Evolutionary conservation across 1,140 invertebrate genomes (phyloP).

Genomic region (Drosophila ercepeae): DNA sequence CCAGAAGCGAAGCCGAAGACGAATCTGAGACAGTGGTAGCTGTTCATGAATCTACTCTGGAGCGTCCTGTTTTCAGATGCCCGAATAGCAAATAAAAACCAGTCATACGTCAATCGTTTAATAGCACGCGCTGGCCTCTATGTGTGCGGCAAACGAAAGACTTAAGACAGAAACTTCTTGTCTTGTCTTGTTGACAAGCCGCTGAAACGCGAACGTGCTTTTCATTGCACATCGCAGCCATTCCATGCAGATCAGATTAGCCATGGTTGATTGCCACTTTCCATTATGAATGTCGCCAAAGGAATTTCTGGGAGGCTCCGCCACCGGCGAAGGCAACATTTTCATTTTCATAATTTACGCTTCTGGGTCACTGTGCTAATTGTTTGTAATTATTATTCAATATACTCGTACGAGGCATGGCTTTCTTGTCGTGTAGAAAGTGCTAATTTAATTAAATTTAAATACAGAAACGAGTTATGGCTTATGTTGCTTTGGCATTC

Average conservation of each 20-base stretch:
- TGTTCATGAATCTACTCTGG: neutral
- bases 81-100: conserved; percentile 46
- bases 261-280: conserved; percentile 41
- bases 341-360: conserved; percentile 56
- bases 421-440: conserved; percentile 57
- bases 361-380: conserved; percentile 76
- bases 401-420: conserved; percentile 52
- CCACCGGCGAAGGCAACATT: conserved; percentile 10
- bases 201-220: conserved; percentile 29
- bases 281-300: conserved; percentile 24
- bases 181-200: conserved; percentile 14
- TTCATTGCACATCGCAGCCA: conserved; percentile 38
- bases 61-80: conserved; percentile 41
- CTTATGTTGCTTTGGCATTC: conserved; percentile 6
- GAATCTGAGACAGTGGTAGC: conserved; percentile 7
- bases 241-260: conserved; percentile 4
- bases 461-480: conserved; percentile 56
- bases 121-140: conserved; percentile 20
- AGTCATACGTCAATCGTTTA: conserved; percentile 22
- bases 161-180: conserved; percentile 60
- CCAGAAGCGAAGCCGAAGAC: conserved; percentile 4
- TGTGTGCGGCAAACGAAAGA: conserved; percentile 44
- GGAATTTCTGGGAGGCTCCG: conserved; percentile 31
- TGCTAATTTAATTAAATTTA: conserved; percentile 75
- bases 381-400: conserved; percentile 78